Evolutionary conservation across 2,888 invertebrate genomes (phyloP).

Genomic region (Cabera pusaria): DNA sequence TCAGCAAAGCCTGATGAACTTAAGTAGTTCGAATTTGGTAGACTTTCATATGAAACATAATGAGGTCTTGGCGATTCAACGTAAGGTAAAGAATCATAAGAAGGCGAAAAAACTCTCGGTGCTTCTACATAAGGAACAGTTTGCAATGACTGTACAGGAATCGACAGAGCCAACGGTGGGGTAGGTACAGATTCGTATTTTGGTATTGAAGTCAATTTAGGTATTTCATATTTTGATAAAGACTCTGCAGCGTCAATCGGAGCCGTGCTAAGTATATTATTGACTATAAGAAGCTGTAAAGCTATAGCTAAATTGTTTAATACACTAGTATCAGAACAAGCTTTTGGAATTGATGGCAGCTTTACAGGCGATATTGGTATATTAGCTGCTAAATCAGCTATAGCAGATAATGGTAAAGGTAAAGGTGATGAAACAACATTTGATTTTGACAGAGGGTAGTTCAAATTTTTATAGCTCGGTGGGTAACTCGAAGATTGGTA

Average conservation of each 20-base stretch:
- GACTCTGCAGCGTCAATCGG: slow-evolving; percentile 24
- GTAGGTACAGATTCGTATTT: slow-evolving; percentile 7
- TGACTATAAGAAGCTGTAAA: slow-evolving; percentile 61
- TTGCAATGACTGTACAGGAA: slow-evolving; percentile 3
- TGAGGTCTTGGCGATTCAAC: slow-evolving; percentile 4
- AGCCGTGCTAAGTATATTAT: slow-evolving; percentile 57
- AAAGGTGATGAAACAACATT: not conserved
- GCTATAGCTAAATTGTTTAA: slow-evolving; percentile 70
- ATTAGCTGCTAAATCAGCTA: slow-evolving; percentile 8
- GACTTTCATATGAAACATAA: slow-evolving; percentile 5
- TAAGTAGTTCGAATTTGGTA: slow-evolving; percentile 36
- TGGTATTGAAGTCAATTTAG: slow-evolving; percentile 4
- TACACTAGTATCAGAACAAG: slow-evolving; percentile 49
- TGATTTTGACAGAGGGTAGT: slow-evolving; percentile 7
- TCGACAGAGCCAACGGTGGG: slow-evolving; percentile 2
- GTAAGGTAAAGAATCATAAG: slow-evolving; percentile 4
- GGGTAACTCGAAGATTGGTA: not conserved
- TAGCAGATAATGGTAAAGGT: slow-evolving; percentile 7
- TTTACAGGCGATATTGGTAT: slow-evolving; percentile 1
- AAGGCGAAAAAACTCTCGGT: slow-evolving; percentile 1
- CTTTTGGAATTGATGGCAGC: slow-evolving; percentile 11
- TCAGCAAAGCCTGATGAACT: slow-evolving; percentile 8
- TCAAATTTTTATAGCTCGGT: not conserved
- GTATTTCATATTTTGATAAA: not conserved
- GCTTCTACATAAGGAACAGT: slow-evolving; percentile 3